A percentile compares a stretch with the other conserved stretches of the same genome.
Evolutionary conservation across 2,888 invertebrate genomes (phyloP).

Genomic region (Aelia acuminata): DNA sequence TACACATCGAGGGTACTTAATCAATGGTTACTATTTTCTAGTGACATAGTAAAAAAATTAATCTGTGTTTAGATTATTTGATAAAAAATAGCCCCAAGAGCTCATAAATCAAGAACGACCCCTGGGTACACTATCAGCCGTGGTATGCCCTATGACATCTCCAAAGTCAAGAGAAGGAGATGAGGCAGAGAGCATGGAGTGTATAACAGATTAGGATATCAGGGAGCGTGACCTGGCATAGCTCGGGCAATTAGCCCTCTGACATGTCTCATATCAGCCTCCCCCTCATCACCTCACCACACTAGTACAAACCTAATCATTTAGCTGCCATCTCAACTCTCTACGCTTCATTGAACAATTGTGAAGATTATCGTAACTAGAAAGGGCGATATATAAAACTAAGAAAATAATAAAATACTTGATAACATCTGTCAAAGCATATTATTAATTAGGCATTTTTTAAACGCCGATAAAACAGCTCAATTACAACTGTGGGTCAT

Average conservation of each 20-base stretch:
- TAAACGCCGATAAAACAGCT: too few relatives aligned
- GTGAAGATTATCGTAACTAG: neutral
- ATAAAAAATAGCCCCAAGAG: neutral
- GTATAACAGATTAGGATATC: conserved; percentile 12
- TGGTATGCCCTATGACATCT: neutral
- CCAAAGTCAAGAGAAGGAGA: neutral
- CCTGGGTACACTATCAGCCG: neutral
- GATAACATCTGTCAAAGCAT: too few relatives aligned
- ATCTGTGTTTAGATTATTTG: neutral
- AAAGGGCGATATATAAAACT: too few relatives aligned
- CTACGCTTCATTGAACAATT: neutral
- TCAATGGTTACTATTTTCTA: too few relatives aligned
- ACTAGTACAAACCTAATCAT: neutral
- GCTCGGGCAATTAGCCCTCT: neutral
- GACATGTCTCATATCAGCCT: neutral
- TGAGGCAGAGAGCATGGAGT: conserved; percentile 15
- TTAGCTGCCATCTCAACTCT: neutral
- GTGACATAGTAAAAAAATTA: too few relatives aligned
- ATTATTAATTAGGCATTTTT: too few relatives aligned
- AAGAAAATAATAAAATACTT: too few relatives aligned
- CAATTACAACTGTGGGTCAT: too few relatives aligned
- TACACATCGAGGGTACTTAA: too few relatives aligned
- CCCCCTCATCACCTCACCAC: too few relatives aligned
- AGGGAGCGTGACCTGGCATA: neutral
- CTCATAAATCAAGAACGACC: neutral